Conservation (phyloP, 2,888 invertebrate genomes). For the Athripsodes cinereus region DNA sequence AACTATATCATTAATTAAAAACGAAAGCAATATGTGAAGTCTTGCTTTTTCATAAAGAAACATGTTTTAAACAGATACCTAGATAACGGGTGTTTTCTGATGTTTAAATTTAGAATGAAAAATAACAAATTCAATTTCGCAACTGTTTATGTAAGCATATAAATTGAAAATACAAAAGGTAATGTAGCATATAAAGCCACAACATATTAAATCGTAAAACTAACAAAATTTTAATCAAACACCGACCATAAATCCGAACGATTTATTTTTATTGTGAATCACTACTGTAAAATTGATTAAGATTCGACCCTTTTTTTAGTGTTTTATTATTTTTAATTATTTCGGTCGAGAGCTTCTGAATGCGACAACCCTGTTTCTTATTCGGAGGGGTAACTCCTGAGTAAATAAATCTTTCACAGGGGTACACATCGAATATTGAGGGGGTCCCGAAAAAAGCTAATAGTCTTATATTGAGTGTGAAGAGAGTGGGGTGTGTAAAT, state of each 20-base stretch:
- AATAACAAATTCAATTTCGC: too few relatives aligned
- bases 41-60: too few relatives aligned
- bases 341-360: constrained; percentile 7
- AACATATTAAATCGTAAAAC: too few relatives aligned
- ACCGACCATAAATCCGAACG: constrained; percentile 6
- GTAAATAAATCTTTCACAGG: constrained; percentile 22
- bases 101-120: too few relatives aligned
- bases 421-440: constrained; percentile 1
- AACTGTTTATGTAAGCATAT: too few relatives aligned
- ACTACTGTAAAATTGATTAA: constrained; percentile 10
- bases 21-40: too few relatives aligned
- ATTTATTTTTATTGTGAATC: constrained; percentile 14
- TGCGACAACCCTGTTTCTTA: constrained; percentile 8
- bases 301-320: constrained; percentile 1
- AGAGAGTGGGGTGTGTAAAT: constrained; percentile 23
- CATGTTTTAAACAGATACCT: too few relatives aligned
- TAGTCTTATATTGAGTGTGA: constrained; percentile 27
- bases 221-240: constrained; percentile 3
- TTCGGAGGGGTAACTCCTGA: constrained; percentile 6
- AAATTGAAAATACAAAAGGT: too few relatives aligned
- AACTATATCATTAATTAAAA: too few relatives aligned
- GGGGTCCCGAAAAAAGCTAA: constrained; percentile 13
- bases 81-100: too few relatives aligned
- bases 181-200: too few relatives aligned
- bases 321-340: constrained; percentile 19